Base-by-base conservation (phyloP, 2,113 vertebrate species). In the Lepisosteus osseus region DNA sequence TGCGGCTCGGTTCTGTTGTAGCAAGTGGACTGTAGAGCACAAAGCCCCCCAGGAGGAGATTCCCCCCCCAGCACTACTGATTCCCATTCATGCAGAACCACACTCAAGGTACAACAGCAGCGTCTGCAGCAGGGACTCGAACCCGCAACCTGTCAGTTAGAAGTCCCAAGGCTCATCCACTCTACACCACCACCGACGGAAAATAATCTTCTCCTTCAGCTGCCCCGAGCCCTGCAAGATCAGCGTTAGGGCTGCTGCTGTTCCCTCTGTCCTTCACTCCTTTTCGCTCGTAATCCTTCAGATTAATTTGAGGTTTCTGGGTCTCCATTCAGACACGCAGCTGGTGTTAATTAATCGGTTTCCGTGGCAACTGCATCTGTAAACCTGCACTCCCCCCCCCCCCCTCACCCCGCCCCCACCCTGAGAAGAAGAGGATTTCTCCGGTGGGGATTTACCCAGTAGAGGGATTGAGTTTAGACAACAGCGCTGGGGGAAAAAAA, bases 401-500 rank as follows among this genome's bases (percentile, higher is more conserved):
- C 67, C 75, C 67, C 59, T 42, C 65, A 54, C 13, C 41, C 69
- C 65, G 65, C 47, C 56, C 40, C 67, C 66, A 61, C 40, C 78
- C 71, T 76, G 67, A 56, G 66, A 65, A 61, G 61, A 55, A 68
- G 62, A 70, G 76, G 83, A 86, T 83, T 79, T 78, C 64, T 74
- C 79, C 69, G 76, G 54, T 51, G 71, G 73, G 65, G 69, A 67
- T 73, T 73, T 82, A 65, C 57, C n/a, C 40, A 63, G 61, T 56
- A 74, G 81, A 80, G 69, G 68, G 68, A 72, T 82, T 78, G 80
- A 81, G 80, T 70, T 70, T 81, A 74, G 80, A 74, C 72, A 59
- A 72, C 47, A 51, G 8, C 76, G 73, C 74, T 79, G 75, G 69
- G 69, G 65, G 44, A 57, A 68, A 67, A 76, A 75, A 72, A 68